phyloP scores from a whole-genome alignment of 2,113 vertebrate genomes.

The Prietella phreatophila region DNA sequence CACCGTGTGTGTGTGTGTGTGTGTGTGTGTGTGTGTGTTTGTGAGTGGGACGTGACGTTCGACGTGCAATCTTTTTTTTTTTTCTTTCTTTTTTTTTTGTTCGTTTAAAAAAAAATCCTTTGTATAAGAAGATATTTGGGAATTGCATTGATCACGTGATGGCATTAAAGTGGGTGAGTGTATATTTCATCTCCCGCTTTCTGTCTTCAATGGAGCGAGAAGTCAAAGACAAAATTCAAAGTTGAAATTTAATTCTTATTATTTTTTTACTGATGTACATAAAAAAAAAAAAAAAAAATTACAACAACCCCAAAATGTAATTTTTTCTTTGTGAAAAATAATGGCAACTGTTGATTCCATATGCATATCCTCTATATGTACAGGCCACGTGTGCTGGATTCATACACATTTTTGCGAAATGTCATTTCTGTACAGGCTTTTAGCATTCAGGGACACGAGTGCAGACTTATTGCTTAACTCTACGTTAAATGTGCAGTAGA shows the following conservation, averaged over 20 bases:
- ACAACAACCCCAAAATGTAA: not conserved
- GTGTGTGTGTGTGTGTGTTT: slow-evolving; percentile 12
- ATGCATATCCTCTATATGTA: slow-evolving; percentile 70
- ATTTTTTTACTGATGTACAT: slow-evolving; percentile 70
- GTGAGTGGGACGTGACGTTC: slow-evolving; percentile 24
- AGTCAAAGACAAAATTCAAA: slow-evolving; percentile 44
- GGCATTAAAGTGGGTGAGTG: slow-evolving; percentile 51
- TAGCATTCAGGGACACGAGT: slow-evolving; percentile 65
- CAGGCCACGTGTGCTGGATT: slow-evolving; percentile 59
- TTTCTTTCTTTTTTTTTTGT: slow-evolving; percentile 20
- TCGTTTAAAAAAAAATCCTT: slow-evolving; percentile 24
- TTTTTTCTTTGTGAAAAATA: slow-evolving; percentile 72
- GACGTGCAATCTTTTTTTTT: slow-evolving; percentile 10
- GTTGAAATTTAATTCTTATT: slow-evolving; percentile 66
- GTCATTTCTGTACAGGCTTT: slow-evolving; percentile 71
- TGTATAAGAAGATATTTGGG: slow-evolving; percentile 37
- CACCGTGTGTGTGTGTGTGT: slow-evolving; percentile 39
- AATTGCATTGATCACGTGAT: slow-evolving; percentile 33
- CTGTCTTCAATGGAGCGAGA: not conserved
- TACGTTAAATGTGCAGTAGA: slow-evolving; percentile 72
- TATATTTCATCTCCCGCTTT: slow-evolving; percentile 10
- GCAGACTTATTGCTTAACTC: slow-evolving; percentile 77
- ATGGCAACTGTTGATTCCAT: slow-evolving; percentile 71
- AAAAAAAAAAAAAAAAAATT: slow-evolving; percentile 59
- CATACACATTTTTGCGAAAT: slow-evolving; percentile 51